Evolutionary conservation across 2,797 vertebrate species (phyloP).

Genomic region (Hyperoplus immaculatus): DNA sequence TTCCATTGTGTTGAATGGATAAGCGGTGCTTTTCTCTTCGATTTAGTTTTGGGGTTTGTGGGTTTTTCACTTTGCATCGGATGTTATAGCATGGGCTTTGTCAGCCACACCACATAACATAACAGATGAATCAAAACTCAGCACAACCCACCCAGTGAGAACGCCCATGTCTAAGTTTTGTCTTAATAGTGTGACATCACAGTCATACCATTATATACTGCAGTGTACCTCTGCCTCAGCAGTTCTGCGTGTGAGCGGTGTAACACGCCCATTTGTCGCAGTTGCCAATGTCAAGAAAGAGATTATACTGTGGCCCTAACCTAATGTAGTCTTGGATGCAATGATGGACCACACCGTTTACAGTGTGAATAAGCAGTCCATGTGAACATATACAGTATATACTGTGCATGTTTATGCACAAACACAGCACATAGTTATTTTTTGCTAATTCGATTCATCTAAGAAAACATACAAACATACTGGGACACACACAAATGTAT

Average conservation of each 20-base stretch:
- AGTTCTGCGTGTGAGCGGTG: slow-evolving; percentile 2
- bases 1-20: no score
- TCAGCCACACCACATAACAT: no score
- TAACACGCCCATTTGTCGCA: slow-evolving; percentile 6
- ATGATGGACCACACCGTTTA: slow-evolving; percentile 40
- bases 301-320: slow-evolving; percentile 26
- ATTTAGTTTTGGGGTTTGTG: no score
- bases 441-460: slow-evolving; percentile 2
- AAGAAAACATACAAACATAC: slow-evolving; percentile 11
- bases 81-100: no score
- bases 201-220: background rate
- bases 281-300: slow-evolving; percentile 29
- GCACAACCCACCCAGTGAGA: background rate
- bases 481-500: slow-evolving; percentile 23
- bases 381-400: slow-evolving; percentile 23
- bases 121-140: no score
- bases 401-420: slow-evolving; percentile 17
- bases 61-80: no score
- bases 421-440: background rate
- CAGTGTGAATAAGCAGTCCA: slow-evolving; percentile 28
- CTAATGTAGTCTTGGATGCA: slow-evolving; percentile 35
- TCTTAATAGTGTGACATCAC: background rate
- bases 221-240: slow-evolving; percentile 14
- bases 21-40: no score
- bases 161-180: slow-evolving; percentile 11